A percentile compares a stretch with the other conserved stretches of the same genome.
Evolutionary conservation across 2,113 vertebrate species (phyloP).

Genomic region (Chlamydotis undulata): DNA sequence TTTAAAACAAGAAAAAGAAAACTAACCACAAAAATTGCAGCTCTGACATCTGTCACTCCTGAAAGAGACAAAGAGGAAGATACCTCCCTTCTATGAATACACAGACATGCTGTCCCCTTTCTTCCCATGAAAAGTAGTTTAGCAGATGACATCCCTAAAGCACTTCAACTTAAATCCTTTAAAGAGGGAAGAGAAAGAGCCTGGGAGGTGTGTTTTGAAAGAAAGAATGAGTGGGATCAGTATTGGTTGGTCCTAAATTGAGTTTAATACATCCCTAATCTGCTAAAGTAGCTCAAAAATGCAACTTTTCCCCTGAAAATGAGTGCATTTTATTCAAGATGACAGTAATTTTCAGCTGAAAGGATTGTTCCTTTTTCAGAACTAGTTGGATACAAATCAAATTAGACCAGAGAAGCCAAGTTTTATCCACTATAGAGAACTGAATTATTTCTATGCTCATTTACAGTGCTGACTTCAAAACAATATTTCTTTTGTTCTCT

Average conservation of each 20-base stretch:
- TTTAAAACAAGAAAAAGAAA: neutral
- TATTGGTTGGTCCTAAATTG: neutral
- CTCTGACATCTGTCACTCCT: neutral
- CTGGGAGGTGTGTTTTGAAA: neutral
- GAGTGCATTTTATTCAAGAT: neutral
- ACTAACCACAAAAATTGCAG: neutral
- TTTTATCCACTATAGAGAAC: neutral
- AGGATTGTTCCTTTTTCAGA: neutral
- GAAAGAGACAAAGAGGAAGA: neutral
- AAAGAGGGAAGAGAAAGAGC: neutral
- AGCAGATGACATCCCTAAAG: neutral
- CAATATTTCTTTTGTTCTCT: neutral
- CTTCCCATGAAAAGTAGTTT: neutral
- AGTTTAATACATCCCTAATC: neutral
- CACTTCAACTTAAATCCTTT: neutral
- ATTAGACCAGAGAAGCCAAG: neutral
- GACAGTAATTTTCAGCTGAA: neutral
- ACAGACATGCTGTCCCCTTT: neutral
- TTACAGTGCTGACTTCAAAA: constrained; percentile 10
- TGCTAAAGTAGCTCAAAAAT: neutral
- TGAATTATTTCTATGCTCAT: neutral
- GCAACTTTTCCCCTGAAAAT: neutral
- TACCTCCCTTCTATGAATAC: neutral
- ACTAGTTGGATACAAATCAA: neutral
- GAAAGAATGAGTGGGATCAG: neutral